Base-by-base conservation (phyloP, 2,113 vertebrate species). In the Felis catus region DNA sequence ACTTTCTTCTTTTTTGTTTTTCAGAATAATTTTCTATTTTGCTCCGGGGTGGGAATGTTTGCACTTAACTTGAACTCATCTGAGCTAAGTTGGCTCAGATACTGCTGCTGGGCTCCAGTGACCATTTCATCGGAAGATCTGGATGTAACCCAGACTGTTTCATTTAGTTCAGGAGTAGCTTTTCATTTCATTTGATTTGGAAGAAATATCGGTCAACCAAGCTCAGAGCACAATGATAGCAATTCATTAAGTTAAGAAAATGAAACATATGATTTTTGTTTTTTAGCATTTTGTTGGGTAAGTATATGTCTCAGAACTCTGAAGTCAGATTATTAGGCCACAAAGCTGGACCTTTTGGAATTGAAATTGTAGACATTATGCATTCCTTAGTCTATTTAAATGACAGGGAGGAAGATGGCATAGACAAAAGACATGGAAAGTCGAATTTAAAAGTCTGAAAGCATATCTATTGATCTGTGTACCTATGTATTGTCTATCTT, bases 31-130 rank as follows among this genome's bases (percentile, higher is more conserved):
- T 90, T 79, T 81, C 83, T 85, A 53, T 61, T 82, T 89, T 95
- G 36, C 66, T 96, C 92, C 5, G 29, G 48, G 83, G 70, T 94
- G 1, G 45, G 80, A 39, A 92, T 68, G 31, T 89, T 89, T 96
- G 74, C 51, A 33, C 97, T 97, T 96, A 89, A 79, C 91, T 97
- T 80, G 61, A 86, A 45, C 31, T 74, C 55, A 18, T 80, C 68
- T 92, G 78, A 97, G 55, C 58, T 45, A 45, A 0, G 0, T 19
- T 23, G 10, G 21, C 33, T 63, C 83, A 65, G 33, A 90, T 68
- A 39, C 31, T 0, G 0, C 7, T 66, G 51, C 58, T 0, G 0
- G 0, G 0, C 39, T 80, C 76, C 6, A 31, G 3, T 12, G 58
- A 74, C 31, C 1, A 2, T 76, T 97, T 91, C 23, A 21, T 41